Conservation (phyloP, 2,888 invertebrate genomes). For the Archips crataeganus region DNA sequence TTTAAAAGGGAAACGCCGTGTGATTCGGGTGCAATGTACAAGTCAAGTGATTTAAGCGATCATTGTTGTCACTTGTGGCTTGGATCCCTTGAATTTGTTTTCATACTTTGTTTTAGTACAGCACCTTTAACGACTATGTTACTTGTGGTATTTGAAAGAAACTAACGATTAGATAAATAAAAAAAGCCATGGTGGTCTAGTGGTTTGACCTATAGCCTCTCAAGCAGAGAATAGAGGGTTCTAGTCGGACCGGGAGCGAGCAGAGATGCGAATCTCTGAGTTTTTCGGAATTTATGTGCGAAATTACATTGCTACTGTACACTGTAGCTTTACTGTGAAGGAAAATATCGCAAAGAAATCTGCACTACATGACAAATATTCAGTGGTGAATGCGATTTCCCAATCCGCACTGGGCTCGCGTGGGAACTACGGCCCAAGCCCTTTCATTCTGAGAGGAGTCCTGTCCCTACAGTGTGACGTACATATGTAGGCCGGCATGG, state of each 20-base stretch:
- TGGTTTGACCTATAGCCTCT: no score
- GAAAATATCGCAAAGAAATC: no score
- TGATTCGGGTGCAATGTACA: neutral
- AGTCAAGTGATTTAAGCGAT: slow-evolving; percentile 1
- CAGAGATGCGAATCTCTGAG: no score
- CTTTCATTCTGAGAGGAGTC: neutral
- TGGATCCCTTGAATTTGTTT: neutral
- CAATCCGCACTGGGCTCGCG: neutral
- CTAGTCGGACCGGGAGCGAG: no score
- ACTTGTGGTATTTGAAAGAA: no score
- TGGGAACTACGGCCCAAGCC: neutral
- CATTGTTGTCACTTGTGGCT: neutral
- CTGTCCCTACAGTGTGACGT: neutral
- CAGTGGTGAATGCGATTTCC: neutral
- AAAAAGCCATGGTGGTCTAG: no score
- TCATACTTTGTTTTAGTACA: neutral
- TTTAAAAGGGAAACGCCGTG: slow-evolving; percentile 23
- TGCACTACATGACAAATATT: no score
- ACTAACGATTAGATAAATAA: no score
- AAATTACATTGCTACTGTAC: no score
- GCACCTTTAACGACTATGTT: neutral
- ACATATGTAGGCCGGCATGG: neutral
- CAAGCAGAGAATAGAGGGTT: no score
- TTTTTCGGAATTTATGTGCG: no score
- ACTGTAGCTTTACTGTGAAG: no score